Evolutionary conservation across 2,888 invertebrate species (phyloP).

Genomic region (Hemithea aestivaria): DNA sequence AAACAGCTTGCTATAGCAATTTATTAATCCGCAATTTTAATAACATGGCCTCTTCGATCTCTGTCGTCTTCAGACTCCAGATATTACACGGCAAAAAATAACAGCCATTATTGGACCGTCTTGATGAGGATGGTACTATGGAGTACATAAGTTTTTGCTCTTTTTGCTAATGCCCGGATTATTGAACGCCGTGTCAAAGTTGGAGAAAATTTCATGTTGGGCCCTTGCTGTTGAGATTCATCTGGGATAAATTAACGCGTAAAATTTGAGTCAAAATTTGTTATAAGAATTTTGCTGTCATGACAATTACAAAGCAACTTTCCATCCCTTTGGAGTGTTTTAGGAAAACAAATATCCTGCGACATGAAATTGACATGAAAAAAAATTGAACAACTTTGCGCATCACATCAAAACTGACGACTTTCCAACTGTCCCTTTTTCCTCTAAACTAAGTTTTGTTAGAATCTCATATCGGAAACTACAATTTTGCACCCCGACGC

Average conservation of each 20-base stretch:
- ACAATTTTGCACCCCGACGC: constrained; percentile 13
- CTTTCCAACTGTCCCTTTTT: constrained; percentile 4
- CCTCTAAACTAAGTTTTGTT: constrained; percentile 8
- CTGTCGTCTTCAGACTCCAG: constrained; percentile 14
- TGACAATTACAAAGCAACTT: no score
- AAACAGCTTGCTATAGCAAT: no score
- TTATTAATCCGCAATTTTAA: constrained; percentile 18
- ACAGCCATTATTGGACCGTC: constrained; percentile 33
- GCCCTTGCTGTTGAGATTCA: no score
- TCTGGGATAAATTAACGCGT: no score
- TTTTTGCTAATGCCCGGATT: constrained; percentile 9
- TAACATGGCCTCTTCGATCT: constrained; percentile 16
- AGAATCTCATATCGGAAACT: constrained; percentile 8
- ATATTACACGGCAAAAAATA: constrained; percentile 34
- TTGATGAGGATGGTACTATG: constrained; percentile 33
- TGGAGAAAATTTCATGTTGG: constrained; percentile 7
- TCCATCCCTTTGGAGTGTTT: no score
- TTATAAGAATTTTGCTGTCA: no score
- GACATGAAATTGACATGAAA: no score
- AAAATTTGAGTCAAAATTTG: no score
- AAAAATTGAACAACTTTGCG: neutral
- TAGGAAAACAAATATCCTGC: no score
- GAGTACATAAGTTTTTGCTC: constrained; percentile 20
- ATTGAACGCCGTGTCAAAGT: constrained; percentile 1
- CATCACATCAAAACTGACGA: neutral